Base-by-base conservation (phyloP, 2,797 vertebrate genomes). In the Serranus cabrilla region DNA sequence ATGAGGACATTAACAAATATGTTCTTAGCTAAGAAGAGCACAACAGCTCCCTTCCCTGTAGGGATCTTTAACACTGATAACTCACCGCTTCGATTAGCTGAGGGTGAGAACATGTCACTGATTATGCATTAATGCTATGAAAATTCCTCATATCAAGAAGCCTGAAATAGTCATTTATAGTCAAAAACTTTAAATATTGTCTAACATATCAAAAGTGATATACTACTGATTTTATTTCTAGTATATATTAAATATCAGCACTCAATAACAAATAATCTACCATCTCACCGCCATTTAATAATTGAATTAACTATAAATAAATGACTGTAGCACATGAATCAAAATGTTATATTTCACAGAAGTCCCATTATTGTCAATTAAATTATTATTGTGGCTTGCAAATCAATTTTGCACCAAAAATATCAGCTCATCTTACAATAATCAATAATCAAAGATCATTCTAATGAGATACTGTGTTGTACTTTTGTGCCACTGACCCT, bases 1-100 rank as follows among this genome's bases (percentile, higher is more conserved):
- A 93, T n/a, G 86, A 84, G 89, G 86, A 82, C 90, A 90, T 92
- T 90, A 91, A 93, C 91, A 93, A 93, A 94, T 94, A 92, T 91
- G 84, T 83, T 82, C 39, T 66, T 46, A 59, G n/a, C 62, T 78
- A 57, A 76, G 78, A 89, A 85, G 71, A 85, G 82, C 72, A 82
- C 78, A 85, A 67, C 63, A 86, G 81, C 74, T 80, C 64, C 65
- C 73, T 78, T 84, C 78, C 60, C 76, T 67, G 66, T 4, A 16
- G 69, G 62, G 85, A 86, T 83, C 70, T 88, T 82, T 79, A 87
- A 81, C 82, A 60, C 69, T 86, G 83, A 88, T 82, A 86, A 84
- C 76, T 76, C 72, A 76, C 74, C 62, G 58, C 80, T 64, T 74
- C 43, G 75, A 67, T 80, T 76, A 71, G 51, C 63, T 52, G 88